Conservation (phyloP, 1,140 invertebrate species). For the Eurosta solidaginis region DNA sequence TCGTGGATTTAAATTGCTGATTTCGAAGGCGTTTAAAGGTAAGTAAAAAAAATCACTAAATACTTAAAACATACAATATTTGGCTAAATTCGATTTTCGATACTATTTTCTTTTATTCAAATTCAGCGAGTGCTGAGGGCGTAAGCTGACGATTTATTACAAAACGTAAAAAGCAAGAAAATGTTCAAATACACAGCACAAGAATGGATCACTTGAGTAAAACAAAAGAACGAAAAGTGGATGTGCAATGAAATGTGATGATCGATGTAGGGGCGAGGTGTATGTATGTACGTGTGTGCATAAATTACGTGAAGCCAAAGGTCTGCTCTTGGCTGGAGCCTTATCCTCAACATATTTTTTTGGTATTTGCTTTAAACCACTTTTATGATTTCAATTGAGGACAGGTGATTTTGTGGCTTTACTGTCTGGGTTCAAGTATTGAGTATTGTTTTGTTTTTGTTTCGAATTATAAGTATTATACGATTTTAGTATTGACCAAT, state of each 20-base stretch:
- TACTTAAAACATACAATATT: slow-evolving; percentile 1
- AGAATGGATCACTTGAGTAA: not conserved
- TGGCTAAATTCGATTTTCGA: slow-evolving; percentile 2
- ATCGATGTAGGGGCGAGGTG: no score
- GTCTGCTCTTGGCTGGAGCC: no score
- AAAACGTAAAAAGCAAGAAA: no score
- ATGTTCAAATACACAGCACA: not conserved
- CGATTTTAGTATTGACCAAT: not conserved
- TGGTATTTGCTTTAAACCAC: not conserved
- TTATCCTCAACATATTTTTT: no score
- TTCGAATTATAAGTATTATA: not conserved
- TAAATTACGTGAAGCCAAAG: no score
- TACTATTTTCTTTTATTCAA: not conserved
- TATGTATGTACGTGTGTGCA: no score
- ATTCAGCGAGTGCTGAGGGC: not conserved
- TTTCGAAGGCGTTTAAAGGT: not conserved
- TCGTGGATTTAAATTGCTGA: not conserved
- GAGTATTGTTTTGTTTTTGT: not conserved
- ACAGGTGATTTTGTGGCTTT: slow-evolving; percentile 2
- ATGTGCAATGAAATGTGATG: not conserved
- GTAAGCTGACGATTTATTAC: not conserved
- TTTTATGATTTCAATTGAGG: not conserved
- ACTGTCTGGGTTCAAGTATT: no score
- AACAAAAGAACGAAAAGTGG: not conserved
- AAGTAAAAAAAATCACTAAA: slow-evolving; percentile 12